Percentiles rank a stretch among this genome's conserved stretches.
Conservation (phyloP, 2,797 vertebrate species). For the Bovichtus diacanthus region DNA sequence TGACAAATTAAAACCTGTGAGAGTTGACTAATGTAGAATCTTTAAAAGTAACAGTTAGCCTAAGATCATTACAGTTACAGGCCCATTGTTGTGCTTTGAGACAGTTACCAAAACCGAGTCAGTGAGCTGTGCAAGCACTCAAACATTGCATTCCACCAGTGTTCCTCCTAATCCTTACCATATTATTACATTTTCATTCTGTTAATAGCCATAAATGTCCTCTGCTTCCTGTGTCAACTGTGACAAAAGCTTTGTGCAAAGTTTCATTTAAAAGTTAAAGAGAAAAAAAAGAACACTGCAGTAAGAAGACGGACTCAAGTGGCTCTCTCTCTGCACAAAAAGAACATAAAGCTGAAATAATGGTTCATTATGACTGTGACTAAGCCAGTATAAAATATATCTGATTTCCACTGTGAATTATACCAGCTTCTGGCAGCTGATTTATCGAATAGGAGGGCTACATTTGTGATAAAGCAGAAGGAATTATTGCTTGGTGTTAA, state of each 20-base stretch:
- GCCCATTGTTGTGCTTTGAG: conserved; percentile 22
- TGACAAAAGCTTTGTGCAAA: conserved; percentile 24
- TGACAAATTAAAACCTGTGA: conserved; percentile 53
- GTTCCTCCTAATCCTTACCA: not conserved
- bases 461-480: conserved; percentile 80
- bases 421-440: conserved; percentile 69
- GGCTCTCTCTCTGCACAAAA: conserved; percentile 27
- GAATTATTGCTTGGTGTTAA: conserved; percentile 80
- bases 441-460: conserved; percentile 69
- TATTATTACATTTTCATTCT: not conserved
- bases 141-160: not conserved
- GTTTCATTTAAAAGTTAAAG: conserved; percentile 33
- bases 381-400: conserved; percentile 75
- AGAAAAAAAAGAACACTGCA: not conserved
- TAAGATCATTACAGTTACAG: conserved; percentile 21
- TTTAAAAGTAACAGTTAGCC: conserved; percentile 34
- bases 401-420: conserved; percentile 76
- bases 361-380: conserved; percentile 70
- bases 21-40: conserved; percentile 48
- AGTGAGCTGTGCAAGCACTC: conserved; percentile 27
- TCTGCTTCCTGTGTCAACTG: not conserved
- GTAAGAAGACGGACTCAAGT: conserved; percentile 28
- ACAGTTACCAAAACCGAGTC: conserved; percentile 28
- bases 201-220: not conserved
- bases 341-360: conserved; percentile 69